Percentiles rank a stretch among this genome's conserved stretches.
These are phyloP conservation scores for Cryptoblepharus egeriae DNA, from an alignment of 2,797 vertebrate species.

Conservation along the genomic window DNA sequence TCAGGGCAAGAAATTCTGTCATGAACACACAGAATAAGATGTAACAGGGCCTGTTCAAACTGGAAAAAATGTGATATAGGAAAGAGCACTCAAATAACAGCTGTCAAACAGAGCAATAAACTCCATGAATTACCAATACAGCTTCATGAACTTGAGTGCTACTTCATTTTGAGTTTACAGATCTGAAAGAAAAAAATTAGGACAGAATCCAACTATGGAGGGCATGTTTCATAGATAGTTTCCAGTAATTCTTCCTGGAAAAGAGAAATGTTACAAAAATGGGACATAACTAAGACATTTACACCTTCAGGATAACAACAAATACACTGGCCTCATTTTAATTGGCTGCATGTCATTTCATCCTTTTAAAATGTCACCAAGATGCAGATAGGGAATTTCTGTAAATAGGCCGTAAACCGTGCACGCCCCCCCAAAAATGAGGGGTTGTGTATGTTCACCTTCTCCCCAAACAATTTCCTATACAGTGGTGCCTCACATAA, in stretches of 20 bases:
- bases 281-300: background rate
- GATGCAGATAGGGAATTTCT: background rate
- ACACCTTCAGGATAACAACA: background rate
- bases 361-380: background rate
- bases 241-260: background rate
- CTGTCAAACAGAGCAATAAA: background rate
- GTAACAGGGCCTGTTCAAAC: background rate
- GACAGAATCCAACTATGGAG: background rate
- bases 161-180: background rate
- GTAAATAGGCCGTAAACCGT: background rate
- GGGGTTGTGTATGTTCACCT: background rate
- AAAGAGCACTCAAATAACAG: background rate
- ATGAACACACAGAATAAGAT: background rate
- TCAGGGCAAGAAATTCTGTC: background rate
- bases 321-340: background rate
- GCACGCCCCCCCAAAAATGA: background rate
- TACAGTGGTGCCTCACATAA: no score
- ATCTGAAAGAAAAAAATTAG: background rate
- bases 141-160: background rate
- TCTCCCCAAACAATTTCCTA: background rate
- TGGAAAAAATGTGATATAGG: background rate
- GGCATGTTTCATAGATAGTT: background rate
- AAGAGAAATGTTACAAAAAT: background rate
- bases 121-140: background rate
- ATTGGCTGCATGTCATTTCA: background rate